These are phyloP conservation scores for Neodiprion pinetum DNA, from an alignment of 1,140 invertebrate species.

Conservation along the genomic window DNA sequence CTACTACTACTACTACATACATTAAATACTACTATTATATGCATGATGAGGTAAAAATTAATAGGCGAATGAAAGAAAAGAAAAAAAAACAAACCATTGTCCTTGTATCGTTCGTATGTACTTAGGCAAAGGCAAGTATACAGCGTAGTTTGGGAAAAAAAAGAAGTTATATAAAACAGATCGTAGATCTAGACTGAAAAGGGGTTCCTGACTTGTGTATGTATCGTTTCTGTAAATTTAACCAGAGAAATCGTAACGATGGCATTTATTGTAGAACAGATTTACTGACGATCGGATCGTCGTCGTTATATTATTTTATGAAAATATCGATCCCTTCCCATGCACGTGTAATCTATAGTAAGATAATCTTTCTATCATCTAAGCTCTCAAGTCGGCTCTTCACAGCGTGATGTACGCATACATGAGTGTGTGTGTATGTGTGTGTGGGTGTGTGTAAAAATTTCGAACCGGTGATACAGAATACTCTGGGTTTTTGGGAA, in stretches of 20 bases:
- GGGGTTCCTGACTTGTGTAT: constrained; percentile 29
- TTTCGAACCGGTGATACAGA: background rate
- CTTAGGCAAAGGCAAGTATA: constrained; percentile 4
- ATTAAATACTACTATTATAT: too few species aligned
- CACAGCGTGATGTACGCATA: too few species aligned
- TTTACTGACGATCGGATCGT: background rate
- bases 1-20: background rate
- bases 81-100: constrained; percentile 3
- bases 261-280: background rate
- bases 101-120: background rate
- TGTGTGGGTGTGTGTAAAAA: background rate
- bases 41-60: background rate
- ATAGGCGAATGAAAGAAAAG: constrained; percentile 16
- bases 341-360: too few species aligned
- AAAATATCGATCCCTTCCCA: background rate
- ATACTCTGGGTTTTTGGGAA: background rate
- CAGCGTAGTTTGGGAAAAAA: constrained; percentile 9
- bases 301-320: background rate
- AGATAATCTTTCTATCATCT: too few species aligned
- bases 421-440: too few species aligned
- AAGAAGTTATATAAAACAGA: constrained; percentile 21
- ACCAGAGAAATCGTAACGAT: background rate
- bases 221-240: background rate
- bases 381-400: too few species aligned
- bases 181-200: constrained; percentile 29